Percentiles rank a stretch among this genome's conserved stretches.
Evolutionary conservation across 2,888 invertebrate genomes (phyloP).

Genomic region (Pseudococcus jackbeardsleyi): DNA sequence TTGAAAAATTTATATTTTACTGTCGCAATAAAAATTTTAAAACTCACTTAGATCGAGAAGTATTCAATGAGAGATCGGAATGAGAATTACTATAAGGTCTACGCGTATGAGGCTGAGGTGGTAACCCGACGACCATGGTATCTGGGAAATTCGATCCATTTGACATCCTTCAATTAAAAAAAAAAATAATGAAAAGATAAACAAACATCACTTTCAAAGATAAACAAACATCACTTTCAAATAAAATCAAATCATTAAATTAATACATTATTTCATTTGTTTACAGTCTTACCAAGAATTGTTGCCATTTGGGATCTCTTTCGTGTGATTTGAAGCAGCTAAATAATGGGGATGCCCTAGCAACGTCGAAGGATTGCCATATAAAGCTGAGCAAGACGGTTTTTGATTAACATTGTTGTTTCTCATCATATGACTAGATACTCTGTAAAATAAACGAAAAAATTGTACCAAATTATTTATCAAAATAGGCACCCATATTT

Average conservation of each 20-base stretch:
- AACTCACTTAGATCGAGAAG: constrained; percentile 55
- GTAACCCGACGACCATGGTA: constrained; percentile 55
- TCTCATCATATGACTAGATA: constrained; percentile 64
- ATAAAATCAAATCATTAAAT: not conserved
- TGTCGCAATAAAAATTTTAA: too few species aligned
- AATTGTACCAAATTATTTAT: constrained; percentile 8
- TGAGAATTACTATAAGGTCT: constrained; percentile 52
- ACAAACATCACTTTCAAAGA: too few species aligned
- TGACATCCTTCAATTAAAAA: constrained; percentile 43
- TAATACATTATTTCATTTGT: not conserved
- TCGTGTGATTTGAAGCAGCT: constrained; percentile 61
- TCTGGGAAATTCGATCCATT: constrained; percentile 36
- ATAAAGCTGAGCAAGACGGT: constrained; percentile 66
- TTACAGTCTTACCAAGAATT: constrained; percentile 66
- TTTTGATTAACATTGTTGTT: constrained; percentile 60
- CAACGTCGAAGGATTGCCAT: constrained; percentile 67
- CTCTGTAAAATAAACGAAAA: constrained; percentile 16
- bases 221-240: too few species aligned
- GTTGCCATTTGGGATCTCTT: constrained; percentile 65
- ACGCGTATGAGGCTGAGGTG: constrained; percentile 62
- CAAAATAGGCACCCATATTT: not conserved
- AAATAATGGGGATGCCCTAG: constrained; percentile 65
- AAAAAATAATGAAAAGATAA: too few species aligned
- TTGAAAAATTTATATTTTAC: too few species aligned
- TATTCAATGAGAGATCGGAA: constrained; percentile 61